Evolutionary conservation across 2,797 vertebrate genomes (phyloP).

Genomic region (Aeoliscus strigatus): DNA sequence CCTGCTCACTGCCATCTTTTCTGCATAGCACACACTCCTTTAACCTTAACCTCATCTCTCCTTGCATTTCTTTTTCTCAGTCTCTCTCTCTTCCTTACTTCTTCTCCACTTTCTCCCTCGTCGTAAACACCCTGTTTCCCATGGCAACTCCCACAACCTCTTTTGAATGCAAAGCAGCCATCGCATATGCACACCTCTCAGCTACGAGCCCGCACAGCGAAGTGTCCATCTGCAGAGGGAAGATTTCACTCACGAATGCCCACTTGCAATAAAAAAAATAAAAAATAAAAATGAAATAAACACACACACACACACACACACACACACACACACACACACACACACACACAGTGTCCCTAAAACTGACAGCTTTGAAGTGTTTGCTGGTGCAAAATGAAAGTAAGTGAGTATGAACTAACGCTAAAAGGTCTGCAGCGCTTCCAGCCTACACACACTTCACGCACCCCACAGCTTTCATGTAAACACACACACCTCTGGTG

Average conservation of each 20-base stretch:
- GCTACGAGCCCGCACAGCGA: slow-evolving; percentile 29
- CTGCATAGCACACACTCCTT: not conserved
- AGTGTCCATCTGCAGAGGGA: slow-evolving; percentile 4
- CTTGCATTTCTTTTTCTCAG: not conserved
- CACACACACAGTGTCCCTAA: not conserved
- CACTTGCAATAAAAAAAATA: slow-evolving; percentile 1
- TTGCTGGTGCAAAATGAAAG: slow-evolving; percentile 3
- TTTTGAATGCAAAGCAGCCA: slow-evolving; percentile 46
- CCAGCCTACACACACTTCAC: slow-evolving; percentile 18
- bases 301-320: not conserved
- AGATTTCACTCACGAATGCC: slow-evolving; percentile 1
- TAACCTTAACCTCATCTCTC: slow-evolving; percentile 10
- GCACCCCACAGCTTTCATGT: slow-evolving; percentile 18
- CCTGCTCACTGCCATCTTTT: not conserved
- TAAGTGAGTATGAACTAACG: slow-evolving; percentile 1
- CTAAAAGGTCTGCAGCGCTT: slow-evolving; percentile 3
- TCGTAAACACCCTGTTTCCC: slow-evolving; percentile 38
- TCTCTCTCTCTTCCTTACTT: slow-evolving; percentile 2
- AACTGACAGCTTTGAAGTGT: slow-evolving; percentile 8
- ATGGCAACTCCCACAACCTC: slow-evolving; percentile 23
- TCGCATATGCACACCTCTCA: slow-evolving; percentile 23
- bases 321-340: not conserved
- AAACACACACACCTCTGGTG: slow-evolving; percentile 31
- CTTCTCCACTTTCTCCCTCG: slow-evolving; percentile 35
- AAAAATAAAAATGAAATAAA: too few species aligned